phyloP scores from a whole-genome alignment of 2,113 vertebrate species.

The Regulus satrapa region DNA sequence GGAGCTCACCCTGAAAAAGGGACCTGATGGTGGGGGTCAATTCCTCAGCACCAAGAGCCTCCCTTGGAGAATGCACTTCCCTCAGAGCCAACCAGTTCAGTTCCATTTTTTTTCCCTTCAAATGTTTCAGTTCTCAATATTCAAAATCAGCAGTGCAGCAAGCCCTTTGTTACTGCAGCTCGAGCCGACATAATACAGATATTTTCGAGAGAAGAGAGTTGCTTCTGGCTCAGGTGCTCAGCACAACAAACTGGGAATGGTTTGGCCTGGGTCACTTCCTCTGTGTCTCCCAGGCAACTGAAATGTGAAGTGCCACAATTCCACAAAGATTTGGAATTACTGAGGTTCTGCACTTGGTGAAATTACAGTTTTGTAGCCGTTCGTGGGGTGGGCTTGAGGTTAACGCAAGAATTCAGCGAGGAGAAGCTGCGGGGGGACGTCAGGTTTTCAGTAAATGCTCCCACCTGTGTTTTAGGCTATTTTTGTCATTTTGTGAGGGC shows the following conservation, averaged over 20 bases:
- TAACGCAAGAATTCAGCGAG: not conserved
- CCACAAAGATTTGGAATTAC: not conserved
- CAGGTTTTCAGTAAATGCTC: not conserved
- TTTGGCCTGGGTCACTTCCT: not conserved
- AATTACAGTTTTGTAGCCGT: not conserved
- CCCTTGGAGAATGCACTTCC: not conserved
- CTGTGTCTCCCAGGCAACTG: not conserved
- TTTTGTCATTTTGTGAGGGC: not conserved
- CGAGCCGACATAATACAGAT: not conserved
- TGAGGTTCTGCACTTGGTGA: not conserved
- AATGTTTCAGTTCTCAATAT: not conserved
- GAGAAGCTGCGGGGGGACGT: not conserved
- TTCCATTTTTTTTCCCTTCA: not conserved
- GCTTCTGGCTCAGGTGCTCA: not conserved
- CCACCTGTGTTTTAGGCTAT: not conserved
- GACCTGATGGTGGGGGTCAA: too few relatives aligned
- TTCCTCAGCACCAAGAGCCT: not conserved
- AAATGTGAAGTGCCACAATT: not conserved
- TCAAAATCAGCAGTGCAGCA: not conserved
- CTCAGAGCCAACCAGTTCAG: not conserved
- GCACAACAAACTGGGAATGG: not conserved
- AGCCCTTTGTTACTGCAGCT: not conserved
- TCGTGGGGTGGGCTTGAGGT: not conserved
- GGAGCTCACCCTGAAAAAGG: not conserved
- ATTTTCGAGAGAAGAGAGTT: not conserved